Base-by-base conservation (phyloP, 2,888 invertebrate genomes). In the Caenorhabditis sp. region DNA sequence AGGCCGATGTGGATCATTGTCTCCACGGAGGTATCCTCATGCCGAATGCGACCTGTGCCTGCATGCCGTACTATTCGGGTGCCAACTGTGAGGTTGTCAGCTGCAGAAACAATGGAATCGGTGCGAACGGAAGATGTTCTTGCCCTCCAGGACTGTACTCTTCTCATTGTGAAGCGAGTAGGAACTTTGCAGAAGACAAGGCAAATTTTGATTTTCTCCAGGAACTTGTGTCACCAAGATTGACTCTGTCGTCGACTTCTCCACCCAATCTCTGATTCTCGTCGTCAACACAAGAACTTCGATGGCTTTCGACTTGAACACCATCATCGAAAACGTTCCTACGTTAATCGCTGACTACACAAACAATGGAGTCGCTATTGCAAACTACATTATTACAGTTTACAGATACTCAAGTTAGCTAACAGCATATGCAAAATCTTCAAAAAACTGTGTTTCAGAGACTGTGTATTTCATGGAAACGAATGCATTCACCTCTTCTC, bases 31-130 rank as follows among this genome's bases (percentile, higher is more conserved):
- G 84, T 37, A 64, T 85, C 15, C 67, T 80, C 4, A 50, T 85
- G 2, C 84, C 84, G 22, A 85, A 85, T 55, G 78, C 70, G 18
- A 85, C 84, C 8, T 85, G 84, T 28, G 56, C 84, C 5, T 85
- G 84, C 44, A 22, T 61, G 20, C 65, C 72, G 13, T 85, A 82
- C 51, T 64, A 61, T 50, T 74, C 69, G 11, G 84, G 84, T 50
- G 55, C 69, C 18, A 62, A 69, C n/a, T 85, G 84, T 24, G 74
- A 77, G 64, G 50, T 69, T 6, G 68, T 80, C 62, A 81, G 78
- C 11, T 84, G 84, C 51, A 51, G 76, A 20, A 82, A 82, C 53
- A 61, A 69, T 35, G 84, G 84, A 61, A 78, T 84, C 18, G 72
- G 53, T 5, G 77, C 79, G 24, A 80, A 53, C 26, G 80, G 81